A percentile compares a stretch with the other conserved stretches of the same genome.
These are phyloP conservation scores for Megalops cyprinoides DNA, from an alignment of 2,797 vertebrate species.

Conservation along the genomic window DNA sequence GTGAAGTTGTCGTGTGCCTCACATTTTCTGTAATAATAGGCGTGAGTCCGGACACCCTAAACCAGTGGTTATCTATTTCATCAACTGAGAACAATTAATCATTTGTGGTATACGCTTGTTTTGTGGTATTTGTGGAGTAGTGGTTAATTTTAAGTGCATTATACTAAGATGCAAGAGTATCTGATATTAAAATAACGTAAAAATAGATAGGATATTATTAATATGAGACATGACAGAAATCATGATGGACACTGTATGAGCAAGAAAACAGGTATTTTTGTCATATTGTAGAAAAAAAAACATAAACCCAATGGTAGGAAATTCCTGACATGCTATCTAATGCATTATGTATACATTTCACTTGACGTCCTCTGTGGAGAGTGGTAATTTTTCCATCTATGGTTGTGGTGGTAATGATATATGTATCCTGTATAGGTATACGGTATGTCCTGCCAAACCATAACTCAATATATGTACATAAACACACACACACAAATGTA, in stretches of 20 bases:
- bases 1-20: background rate
- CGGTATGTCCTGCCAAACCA: background rate
- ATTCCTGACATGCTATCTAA: background rate
- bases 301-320: background rate
- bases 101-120: background rate
- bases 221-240: background rate
- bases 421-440: background rate
- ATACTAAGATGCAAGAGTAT: background rate
- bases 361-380: background rate
- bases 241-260: background rate
- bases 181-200: too few relatives aligned
- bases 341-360: background rate
- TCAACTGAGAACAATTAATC: background rate
- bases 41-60: background rate
- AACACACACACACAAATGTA: too few relatives aligned
- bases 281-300: background rate
- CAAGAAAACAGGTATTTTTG: background rate
- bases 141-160: background rate
- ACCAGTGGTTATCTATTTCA: background rate
- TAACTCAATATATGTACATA: too few relatives aligned
- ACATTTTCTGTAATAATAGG: constrained; percentile 4
- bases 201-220: too few relatives aligned
- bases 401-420: too few relatives aligned
- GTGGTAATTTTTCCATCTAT: too few relatives aligned
- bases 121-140: background rate